These are phyloP conservation scores for Pempheris klunzingeri DNA, from an alignment of 2,797 vertebrate genomes.

Conservation along the genomic window DNA sequence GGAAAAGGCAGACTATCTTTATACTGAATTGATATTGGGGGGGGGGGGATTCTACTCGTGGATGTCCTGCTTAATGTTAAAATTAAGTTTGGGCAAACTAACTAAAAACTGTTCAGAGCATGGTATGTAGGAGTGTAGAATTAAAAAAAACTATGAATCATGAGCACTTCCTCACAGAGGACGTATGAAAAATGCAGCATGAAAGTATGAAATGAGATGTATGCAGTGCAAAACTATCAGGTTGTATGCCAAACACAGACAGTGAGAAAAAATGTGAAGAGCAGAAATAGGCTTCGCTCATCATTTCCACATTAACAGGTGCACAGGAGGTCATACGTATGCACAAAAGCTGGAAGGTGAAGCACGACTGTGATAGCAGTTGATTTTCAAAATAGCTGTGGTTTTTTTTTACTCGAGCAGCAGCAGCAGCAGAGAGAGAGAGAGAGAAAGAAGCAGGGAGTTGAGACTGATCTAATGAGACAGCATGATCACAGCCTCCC, in stretches of 20 bases:
- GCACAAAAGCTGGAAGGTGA: constrained; percentile 28
- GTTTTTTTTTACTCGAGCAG: constrained; percentile 19
- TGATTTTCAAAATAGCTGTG: constrained; percentile 25
- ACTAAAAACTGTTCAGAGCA: no score
- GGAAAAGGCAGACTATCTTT: constrained; percentile 43
- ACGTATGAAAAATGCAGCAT: not conserved
- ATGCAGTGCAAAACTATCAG: not conserved
- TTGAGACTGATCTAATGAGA: constrained; percentile 70
- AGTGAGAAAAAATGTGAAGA: not conserved
- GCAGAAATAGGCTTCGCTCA: not conserved
- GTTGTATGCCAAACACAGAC: not conserved
- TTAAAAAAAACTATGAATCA: no score
- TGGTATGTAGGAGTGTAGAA: not conserved
- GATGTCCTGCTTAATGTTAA: not conserved
- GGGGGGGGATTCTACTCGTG: no score
- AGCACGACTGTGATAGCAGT: constrained; percentile 8
- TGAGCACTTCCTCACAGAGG: no score
- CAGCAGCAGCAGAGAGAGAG: constrained; percentile 26
- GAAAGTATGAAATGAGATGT: not conserved
- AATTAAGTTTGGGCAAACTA: not conserved
- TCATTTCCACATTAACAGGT: constrained; percentile 19
- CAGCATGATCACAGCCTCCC: constrained; percentile 63
- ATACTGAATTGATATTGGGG: not conserved
- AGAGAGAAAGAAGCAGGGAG: constrained; percentile 7
- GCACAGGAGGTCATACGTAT: constrained; percentile 47